Conservation (phyloP, 2,888 invertebrate genomes). For the Chrysomela aeneicollis region DNA sequence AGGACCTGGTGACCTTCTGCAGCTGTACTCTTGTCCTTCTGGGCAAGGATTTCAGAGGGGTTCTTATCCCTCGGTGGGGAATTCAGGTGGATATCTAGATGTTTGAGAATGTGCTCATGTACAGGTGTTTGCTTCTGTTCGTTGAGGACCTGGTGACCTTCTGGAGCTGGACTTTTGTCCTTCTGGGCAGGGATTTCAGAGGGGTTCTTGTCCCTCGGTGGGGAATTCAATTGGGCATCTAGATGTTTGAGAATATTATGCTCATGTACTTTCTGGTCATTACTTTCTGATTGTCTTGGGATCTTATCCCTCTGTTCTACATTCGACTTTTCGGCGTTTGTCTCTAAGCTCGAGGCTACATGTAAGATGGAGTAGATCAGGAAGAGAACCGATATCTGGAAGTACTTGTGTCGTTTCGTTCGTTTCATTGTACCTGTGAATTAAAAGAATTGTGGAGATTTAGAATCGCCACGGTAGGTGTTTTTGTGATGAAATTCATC, state of each 20-base stretch:
- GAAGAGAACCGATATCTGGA: slow-evolving; percentile 73
- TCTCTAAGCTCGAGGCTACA: slow-evolving; percentile 53
- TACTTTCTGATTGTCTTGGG: background rate
- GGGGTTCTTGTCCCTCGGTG: background rate
- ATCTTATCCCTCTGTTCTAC: background rate
- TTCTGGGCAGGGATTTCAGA: background rate
- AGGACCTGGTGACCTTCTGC: background rate
- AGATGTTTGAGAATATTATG: slow-evolving; percentile 11
- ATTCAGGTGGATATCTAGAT: background rate
- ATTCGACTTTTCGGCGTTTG: slow-evolving; percentile 21
- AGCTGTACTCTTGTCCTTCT: background rate
- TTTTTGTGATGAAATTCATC: no score
- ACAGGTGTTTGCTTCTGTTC: background rate
- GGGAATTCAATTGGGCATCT: background rate
- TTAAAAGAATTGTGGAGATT: background rate
- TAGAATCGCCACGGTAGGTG: no score
- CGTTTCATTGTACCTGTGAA: slow-evolving; percentile 61
- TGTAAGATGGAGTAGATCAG: slow-evolving; percentile 70
- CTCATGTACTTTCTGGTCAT: no score
- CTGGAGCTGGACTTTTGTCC: background rate
- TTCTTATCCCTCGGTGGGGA: background rate
- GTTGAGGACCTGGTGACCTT: background rate
- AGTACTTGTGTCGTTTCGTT: slow-evolving; percentile 72
- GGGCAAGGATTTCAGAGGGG: background rate
- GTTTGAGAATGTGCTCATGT: slow-evolving; percentile 11